Conservation (phyloP, 2,113 vertebrate species). For the Ardeotis arabs region DNA sequence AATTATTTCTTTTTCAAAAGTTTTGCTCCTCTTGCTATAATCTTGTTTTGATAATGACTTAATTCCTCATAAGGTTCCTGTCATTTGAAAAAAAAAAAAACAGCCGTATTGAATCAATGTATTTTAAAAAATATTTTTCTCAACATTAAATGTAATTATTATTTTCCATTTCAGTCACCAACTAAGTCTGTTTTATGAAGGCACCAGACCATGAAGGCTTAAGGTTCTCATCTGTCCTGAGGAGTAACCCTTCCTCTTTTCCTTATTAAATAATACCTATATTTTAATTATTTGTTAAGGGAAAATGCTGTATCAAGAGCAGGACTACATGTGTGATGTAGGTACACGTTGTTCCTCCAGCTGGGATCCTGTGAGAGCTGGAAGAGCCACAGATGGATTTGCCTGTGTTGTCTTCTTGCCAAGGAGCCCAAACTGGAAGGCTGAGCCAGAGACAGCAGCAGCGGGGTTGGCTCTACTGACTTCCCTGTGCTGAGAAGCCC, state of each 20-base stretch:
- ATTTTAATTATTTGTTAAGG: background rate
- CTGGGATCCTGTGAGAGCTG: background rate
- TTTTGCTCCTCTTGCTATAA: background rate
- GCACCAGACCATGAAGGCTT: background rate
- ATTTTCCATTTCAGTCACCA: background rate
- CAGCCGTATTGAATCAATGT: background rate
- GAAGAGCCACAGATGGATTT: background rate
- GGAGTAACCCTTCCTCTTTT: background rate
- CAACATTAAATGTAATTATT: background rate
- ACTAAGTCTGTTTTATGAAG: background rate
- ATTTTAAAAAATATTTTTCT: background rate
- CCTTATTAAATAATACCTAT: background rate
- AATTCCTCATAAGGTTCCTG: background rate
- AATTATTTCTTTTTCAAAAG: too few relatives aligned
- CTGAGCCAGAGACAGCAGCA: background rate
- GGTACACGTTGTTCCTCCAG: background rate
- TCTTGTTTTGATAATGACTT: background rate
- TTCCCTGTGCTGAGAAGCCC: background rate
- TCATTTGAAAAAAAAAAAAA: background rate
- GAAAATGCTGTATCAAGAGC: background rate
- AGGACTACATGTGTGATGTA: background rate
- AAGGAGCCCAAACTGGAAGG: background rate
- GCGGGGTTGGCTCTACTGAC: background rate
- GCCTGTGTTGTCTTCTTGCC: background rate
- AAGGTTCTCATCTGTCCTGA: background rate